Percentiles rank a stretch among this genome's conserved stretches.
These are phyloP conservation scores for Periophthalmus magnuspinnatus DNA, from an alignment of 2,797 vertebrate genomes.

Conservation along the genomic window DNA sequence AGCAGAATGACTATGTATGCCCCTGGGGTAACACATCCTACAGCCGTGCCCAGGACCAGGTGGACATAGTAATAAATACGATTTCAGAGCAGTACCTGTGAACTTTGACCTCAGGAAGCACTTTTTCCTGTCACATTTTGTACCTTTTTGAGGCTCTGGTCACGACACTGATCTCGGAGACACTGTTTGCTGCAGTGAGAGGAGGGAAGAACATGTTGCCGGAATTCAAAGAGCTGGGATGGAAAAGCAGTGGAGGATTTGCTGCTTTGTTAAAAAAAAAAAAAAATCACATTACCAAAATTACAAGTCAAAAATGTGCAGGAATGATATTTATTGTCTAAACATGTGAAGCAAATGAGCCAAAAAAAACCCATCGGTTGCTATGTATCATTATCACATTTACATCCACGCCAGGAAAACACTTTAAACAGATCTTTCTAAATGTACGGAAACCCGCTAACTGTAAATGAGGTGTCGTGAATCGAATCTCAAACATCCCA, in stretches of 20 bases:
- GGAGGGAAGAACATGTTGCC: background rate
- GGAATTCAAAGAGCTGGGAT: background rate
- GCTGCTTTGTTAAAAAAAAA: too few species aligned
- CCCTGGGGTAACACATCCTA: background rate
- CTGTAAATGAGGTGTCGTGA: too few species aligned
- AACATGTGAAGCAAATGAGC: too few species aligned
- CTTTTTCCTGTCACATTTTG: constrained; percentile 7
- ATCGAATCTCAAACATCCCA: too few species aligned
- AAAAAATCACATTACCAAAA: too few species aligned
- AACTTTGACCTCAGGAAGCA: background rate
- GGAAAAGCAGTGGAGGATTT: background rate
- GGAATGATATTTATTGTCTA: too few species aligned
- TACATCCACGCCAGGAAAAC: too few species aligned
- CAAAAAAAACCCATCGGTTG: too few species aligned
- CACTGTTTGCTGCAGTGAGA: background rate
- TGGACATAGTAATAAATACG: background rate
- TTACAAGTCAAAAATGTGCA: too few species aligned
- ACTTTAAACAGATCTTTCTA: too few species aligned
- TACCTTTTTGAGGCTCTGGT: background rate
- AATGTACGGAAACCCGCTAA: too few species aligned
- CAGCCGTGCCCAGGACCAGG: background rate
- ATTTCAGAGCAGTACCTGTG: background rate
- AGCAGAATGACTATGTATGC: background rate
- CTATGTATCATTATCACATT: too few species aligned
- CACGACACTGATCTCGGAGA: background rate